Conservation (phyloP, 1,140 invertebrate species). For the Pseudomyrmex sp. region DNA sequence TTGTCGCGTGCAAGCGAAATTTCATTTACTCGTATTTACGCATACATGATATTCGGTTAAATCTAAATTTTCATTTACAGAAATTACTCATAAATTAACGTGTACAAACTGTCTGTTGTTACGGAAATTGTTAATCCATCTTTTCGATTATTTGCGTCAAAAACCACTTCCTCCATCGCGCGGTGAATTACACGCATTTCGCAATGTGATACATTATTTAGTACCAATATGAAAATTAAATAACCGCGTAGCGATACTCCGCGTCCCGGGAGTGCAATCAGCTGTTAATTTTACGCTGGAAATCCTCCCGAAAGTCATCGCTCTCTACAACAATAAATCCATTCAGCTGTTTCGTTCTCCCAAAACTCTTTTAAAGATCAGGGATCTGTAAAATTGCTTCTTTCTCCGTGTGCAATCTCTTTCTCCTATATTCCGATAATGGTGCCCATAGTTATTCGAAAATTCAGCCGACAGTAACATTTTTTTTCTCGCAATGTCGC, state of each 20-base stretch:
- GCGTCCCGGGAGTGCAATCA: background rate
- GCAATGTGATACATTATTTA: too few species aligned
- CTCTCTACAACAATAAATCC: background rate
- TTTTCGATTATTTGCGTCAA: background rate
- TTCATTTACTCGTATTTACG: slow-evolving; percentile 1
- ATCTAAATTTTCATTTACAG: slow-evolving; percentile 17
- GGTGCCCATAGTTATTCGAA: background rate
- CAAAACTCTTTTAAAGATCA: slow-evolving; percentile 24
- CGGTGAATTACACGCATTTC: too few species aligned
- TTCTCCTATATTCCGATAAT: slow-evolving; percentile 6
- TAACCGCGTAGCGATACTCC: background rate
- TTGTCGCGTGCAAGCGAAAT: slow-evolving; percentile 12
- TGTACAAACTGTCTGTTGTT: background rate
- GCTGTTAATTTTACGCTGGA: slow-evolving; percentile 15
- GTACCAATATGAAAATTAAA: background rate
- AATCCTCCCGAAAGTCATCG: slow-evolving; percentile 3
- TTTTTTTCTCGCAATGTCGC: background rate
- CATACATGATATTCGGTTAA: background rate
- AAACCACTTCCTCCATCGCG: background rate
- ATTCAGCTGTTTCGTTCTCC: background rate
- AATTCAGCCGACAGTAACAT: background rate
- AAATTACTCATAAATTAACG: slow-evolving; percentile 21
- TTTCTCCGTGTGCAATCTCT: slow-evolving; percentile 5
- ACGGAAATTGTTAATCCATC: slow-evolving; percentile 12
- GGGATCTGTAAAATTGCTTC: slow-evolving; percentile 26